Evolutionary conservation across 2,888 invertebrate genomes (phyloP).

Genomic region (Hydroisotoma schaefferi): DNA sequence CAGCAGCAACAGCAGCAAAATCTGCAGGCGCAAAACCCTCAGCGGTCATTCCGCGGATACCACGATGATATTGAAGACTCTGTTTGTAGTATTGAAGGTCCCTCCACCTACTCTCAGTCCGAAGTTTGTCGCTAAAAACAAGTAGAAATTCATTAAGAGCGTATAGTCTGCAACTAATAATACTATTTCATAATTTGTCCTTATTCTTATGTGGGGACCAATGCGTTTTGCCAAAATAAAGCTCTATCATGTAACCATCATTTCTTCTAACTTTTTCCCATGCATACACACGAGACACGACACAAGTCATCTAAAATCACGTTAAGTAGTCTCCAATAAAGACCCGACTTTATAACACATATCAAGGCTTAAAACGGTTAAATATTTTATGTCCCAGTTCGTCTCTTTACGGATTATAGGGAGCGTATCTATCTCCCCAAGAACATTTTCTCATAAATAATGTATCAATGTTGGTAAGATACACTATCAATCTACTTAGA

Average conservation of each 20-base stretch:
- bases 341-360: too few species aligned
- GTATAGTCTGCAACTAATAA: constrained; percentile 13
- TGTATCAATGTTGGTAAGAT: too few species aligned
- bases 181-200: constrained; percentile 12
- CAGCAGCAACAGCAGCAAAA: constrained; percentile 56
- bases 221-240: constrained; percentile 17
- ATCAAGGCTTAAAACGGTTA: too few species aligned
- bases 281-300: too few species aligned
- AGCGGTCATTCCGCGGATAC: constrained; percentile 51
- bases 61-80: constrained; percentile 69
- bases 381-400: too few species aligned
- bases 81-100: constrained; percentile 82
- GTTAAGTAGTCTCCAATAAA: too few species aligned
- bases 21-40: constrained; percentile 50
- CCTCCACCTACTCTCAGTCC: constrained; percentile 53
- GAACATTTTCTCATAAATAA: too few species aligned
- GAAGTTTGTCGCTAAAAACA: constrained; percentile 6
- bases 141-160: neutral
- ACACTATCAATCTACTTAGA: too few species aligned
- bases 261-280: too few species aligned
- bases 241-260: neutral
- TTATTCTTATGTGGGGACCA: constrained; percentile 14
- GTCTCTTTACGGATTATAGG: too few species aligned
- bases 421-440: too few species aligned
- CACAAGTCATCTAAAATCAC: too few species aligned